Evolutionary conservation across 2,888 invertebrate genomes (phyloP), one percentile per base, ranked within the genome.

Genomic region (Parthenolecanium corni): DNA sequence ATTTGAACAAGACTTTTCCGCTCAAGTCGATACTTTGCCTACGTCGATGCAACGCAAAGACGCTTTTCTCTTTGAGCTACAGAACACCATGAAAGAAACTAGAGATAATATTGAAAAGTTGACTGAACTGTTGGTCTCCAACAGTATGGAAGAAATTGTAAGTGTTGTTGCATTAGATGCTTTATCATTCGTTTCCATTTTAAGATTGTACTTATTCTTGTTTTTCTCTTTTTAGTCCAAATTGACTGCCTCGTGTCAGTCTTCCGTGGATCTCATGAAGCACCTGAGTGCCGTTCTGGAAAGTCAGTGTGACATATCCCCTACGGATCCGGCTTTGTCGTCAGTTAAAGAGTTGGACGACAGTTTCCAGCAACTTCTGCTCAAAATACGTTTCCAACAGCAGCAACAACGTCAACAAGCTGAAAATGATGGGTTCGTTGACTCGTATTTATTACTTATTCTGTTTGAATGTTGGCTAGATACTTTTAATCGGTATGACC

Each of bases 21-120:
- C 87, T 4, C 90, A 91, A 77, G 90, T 90, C 1, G 83, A 89
- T 71, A 91, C 90, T 0, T 73, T 90, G 44, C 65, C 66, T 5
- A 56, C 57, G 14, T 67, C 68, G 2, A 56, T 69, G 18, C 64
- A 67, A 25, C 65, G 69, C 31, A 85, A 86, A 72, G 89, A 90
- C 71, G 89, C 89, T 0, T 91, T 89, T 71, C 75, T 83, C 62
- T 82, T 81, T 68, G 89, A 91, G 73, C 74, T 91, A 40, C 78
- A 80, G 44, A 80, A 82, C 3, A 90, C 89, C 0, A 78, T 89
- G 3, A 75, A 75, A 47, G 90, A 91, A 70, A 84, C 86, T 67
- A 78, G 79, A 52, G 78, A 77, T 6, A 80, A 84, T 65, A 74
- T 90, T 3, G 80, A 83, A 61, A 78, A 80, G 9, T 74, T 90